Evolutionary conservation across 2,113 vertebrate species (phyloP).

Genomic region (Strigops habroptila): DNA sequence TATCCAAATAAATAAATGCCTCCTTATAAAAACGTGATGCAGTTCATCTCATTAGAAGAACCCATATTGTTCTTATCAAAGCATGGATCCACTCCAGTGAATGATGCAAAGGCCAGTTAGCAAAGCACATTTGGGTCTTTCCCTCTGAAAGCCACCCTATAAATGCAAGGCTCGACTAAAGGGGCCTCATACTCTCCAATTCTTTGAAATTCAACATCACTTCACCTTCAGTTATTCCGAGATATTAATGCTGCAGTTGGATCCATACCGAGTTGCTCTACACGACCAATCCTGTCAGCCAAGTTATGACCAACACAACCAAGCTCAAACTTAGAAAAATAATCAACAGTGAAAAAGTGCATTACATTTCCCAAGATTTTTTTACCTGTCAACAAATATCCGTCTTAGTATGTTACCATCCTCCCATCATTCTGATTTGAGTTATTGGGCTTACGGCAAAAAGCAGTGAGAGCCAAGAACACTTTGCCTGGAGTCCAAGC

Average conservation of each 20-base stretch:
- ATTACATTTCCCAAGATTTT: background rate
- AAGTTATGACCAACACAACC: background rate
- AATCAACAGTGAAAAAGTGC: accelerated
- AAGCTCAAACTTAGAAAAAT: background rate
- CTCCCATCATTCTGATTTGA: background rate
- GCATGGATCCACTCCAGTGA: background rate
- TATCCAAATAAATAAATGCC: background rate
- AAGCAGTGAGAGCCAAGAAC: background rate
- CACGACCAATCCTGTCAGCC: background rate
- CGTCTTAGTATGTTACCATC: background rate
- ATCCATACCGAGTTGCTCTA: background rate
- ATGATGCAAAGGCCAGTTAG: background rate
- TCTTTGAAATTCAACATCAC: background rate
- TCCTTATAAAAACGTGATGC: background rate
- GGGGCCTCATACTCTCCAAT: background rate
- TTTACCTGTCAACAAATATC: background rate
- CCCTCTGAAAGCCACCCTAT: background rate
- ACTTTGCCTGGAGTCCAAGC: background rate
- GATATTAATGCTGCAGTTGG: background rate
- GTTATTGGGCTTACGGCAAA: background rate
- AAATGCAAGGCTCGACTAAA: background rate
- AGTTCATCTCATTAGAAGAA: background rate
- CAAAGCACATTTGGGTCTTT: background rate
- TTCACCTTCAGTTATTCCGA: background rate
- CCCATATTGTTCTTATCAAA: background rate